phyloP scores from a whole-genome alignment of 2,797 vertebrate genomes.

The Cirrhinus molitorella region DNA sequence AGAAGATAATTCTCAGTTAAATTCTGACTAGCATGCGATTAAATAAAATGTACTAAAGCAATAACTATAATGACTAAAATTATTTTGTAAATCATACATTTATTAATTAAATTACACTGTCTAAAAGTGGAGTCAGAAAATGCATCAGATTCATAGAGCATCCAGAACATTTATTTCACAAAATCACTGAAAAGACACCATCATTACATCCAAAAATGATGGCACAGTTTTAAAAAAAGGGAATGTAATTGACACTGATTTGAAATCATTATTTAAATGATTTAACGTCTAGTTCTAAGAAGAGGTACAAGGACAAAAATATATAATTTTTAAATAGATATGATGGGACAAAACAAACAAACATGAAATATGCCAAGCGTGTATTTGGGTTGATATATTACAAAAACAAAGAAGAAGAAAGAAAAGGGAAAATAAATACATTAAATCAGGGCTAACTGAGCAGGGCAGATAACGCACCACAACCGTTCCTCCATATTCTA shows the following conservation, averaged over 20 bases:
- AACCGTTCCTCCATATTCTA: background rate
- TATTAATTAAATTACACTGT: background rate
- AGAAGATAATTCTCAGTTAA: background rate
- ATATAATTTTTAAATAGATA: conserved; percentile 7
- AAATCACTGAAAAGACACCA: background rate
- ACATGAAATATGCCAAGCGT: background rate
- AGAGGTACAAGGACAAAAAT: background rate
- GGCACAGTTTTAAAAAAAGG: background rate
- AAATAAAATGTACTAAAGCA: background rate
- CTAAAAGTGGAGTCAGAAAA: too few relatives aligned
- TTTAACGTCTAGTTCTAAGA: background rate
- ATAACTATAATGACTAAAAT: background rate
- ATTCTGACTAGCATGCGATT: background rate
- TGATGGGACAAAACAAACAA: background rate
- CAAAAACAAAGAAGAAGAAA: background rate
- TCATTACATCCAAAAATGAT: conserved; percentile 21
- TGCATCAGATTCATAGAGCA: background rate
- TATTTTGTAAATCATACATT: too few relatives aligned
- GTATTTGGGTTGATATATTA: background rate
- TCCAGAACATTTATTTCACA: conserved; percentile 25
- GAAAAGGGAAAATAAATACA: background rate
- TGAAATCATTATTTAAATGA: background rate
- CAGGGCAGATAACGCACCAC: background rate
- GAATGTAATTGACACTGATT: background rate
- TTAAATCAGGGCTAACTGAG: background rate